These are phyloP conservation scores for Glaucopsyche alexis DNA, from an alignment of 2,888 invertebrate genomes.

Conservation along the genomic window DNA sequence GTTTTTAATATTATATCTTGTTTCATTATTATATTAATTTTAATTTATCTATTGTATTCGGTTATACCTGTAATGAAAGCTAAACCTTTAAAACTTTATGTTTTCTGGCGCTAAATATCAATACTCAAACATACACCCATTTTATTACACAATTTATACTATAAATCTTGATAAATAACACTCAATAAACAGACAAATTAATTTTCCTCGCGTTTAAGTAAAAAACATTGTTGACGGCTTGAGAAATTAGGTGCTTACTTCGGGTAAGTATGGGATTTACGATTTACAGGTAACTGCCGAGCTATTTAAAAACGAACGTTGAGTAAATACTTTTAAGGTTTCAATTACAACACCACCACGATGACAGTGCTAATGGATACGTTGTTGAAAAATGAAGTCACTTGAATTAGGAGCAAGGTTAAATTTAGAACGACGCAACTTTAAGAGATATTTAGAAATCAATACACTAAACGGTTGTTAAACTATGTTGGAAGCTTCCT, in stretches of 20 bases:
- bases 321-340: not conserved
- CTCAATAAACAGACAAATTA: conserved; percentile 19
- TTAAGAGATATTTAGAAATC: conserved; percentile 14
- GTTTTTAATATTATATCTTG: no score
- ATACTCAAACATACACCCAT: no score
- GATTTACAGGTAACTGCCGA: conserved; percentile 10
- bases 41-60: no score
- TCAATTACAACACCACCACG: not conserved
- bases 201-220: conserved; percentile 20
- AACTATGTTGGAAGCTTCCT: conserved; percentile 19
- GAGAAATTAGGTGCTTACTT: conserved; percentile 24
- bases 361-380: conserved; percentile 11
- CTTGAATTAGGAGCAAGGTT: conserved; percentile 4
- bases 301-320: not conserved
- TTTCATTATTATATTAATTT: no score
- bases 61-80: no score
- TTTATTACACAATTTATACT: not conserved
- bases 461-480: conserved; percentile 18
- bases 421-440: not conserved
- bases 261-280: conserved; percentile 18
- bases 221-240: conserved; percentile 27
- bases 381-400: conserved; percentile 7
- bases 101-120: no score
- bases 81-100: no score
- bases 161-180: conserved; percentile 16